phyloP scores from a whole-genome alignment of 1,140 invertebrate genomes.

The Tetramorium simillimum region DNA sequence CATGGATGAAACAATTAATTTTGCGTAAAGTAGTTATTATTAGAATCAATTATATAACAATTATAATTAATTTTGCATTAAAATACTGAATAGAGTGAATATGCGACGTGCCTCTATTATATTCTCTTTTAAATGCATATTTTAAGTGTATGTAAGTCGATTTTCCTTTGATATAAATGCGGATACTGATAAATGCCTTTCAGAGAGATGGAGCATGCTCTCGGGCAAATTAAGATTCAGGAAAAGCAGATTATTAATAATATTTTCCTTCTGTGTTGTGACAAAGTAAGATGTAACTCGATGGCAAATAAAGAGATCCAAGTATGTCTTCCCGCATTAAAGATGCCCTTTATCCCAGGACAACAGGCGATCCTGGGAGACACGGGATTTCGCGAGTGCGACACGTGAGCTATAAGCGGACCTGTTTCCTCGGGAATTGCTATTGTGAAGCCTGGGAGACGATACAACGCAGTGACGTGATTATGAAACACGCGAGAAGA shows the following conservation, averaged over 20 bases:
- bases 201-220: background rate
- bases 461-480: conserved; percentile 28
- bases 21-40: too few relatives aligned
- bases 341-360: background rate
- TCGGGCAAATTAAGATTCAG: background rate
- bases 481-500: conserved; percentile 27
- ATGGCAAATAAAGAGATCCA: background rate
- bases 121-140: background rate
- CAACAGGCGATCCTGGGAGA: background rate
- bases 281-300: background rate
- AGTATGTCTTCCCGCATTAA: background rate
- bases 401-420: background rate
- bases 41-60: background rate
- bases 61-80: background rate
- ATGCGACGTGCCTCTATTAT: background rate
- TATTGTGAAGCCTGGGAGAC: conserved; percentile 45
- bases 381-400: background rate
- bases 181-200: background rate
- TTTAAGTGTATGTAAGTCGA: background rate
- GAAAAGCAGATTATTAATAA: background rate
- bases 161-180: background rate
- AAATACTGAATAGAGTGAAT: background rate
- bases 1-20: background rate
- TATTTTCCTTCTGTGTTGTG: background rate
- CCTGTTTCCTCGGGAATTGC: conserved; percentile 6